Percentiles rank a stretch among this genome's conserved stretches.
Conservation (phyloP, 2,797 vertebrate genomes). For the Sebastolobus alascanus region DNA sequence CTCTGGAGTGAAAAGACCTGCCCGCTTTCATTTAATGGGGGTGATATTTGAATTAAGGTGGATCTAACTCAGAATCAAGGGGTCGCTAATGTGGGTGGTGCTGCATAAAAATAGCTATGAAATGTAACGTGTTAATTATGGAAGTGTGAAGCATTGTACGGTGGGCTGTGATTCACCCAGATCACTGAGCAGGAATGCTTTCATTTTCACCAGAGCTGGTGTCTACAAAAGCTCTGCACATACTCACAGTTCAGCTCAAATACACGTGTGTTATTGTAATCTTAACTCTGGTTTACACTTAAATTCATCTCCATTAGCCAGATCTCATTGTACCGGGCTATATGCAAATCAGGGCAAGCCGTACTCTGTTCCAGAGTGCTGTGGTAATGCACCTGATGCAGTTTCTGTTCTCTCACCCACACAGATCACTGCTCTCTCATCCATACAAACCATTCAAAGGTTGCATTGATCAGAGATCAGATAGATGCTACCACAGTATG, state of each 20-base stretch:
- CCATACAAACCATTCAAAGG: background rate
- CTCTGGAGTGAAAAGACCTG: slow-evolving; percentile 31
- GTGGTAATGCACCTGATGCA: background rate
- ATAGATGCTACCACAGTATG: background rate
- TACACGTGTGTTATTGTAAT: background rate
- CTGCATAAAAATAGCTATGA: slow-evolving; percentile 30
- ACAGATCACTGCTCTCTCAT: background rate
- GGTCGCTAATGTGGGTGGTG: slow-evolving; percentile 42
- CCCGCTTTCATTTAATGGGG: slow-evolving; percentile 34
- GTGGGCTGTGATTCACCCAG: slow-evolving; percentile 14
- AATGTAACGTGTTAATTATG: slow-evolving; percentile 43
- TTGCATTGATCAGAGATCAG: background rate
- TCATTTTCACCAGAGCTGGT: slow-evolving; percentile 9
- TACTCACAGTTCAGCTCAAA: background rate
- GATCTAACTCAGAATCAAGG: slow-evolving; percentile 14
- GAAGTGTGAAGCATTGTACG: slow-evolving; percentile 32
- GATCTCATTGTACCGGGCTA: background rate
- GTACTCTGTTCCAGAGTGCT: background rate
- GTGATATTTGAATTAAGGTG: slow-evolving; percentile 47
- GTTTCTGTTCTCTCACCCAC: background rate
- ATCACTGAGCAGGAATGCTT: background rate
- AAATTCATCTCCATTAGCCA: background rate
- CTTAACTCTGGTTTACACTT: background rate
- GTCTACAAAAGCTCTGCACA: background rate
- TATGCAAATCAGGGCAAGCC: background rate